These are phyloP conservation scores for Scytalopus superciliaris DNA, from an alignment of 2,113 vertebrate genomes.

Conservation along the genomic window DNA sequence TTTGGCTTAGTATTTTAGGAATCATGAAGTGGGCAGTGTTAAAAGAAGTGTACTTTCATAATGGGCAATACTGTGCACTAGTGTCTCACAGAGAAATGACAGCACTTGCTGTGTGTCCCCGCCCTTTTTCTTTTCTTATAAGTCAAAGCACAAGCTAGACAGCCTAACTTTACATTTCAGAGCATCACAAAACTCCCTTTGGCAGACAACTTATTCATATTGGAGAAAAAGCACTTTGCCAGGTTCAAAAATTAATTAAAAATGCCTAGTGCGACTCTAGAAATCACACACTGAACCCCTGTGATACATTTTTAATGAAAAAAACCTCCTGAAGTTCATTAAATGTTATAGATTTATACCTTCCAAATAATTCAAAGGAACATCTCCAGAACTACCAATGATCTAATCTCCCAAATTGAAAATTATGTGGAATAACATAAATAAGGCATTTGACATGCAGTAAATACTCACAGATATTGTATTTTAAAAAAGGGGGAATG, in stretches of 20 bases:
- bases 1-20: neutral
- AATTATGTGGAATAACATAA: conserved; percentile 25
- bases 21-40: neutral
- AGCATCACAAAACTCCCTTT: neutral
- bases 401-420: conserved; percentile 5
- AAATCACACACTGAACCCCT: conserved; percentile 8
- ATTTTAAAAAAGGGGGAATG: neutral
- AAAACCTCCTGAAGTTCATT: conserved; percentile 7
- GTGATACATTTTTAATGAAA: conserved; percentile 42
- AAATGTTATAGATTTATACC: conserved; percentile 10
- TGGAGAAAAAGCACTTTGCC: neutral
- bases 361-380: conserved; percentile 48
- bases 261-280: neutral
- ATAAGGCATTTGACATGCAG: neutral
- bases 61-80: neutral
- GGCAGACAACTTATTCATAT: neutral
- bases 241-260: conserved; percentile 40
- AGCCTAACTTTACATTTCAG: neutral
- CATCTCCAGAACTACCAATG: neutral
- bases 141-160: neutral
- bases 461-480: neutral
- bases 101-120: rapidly evolving
- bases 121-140: neutral
- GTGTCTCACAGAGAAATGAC: neutral
- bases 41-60: neutral